These are phyloP conservation scores for Zosterops borbonicus DNA, from an alignment of 2,113 vertebrate species.

Conservation along the genomic window DNA sequence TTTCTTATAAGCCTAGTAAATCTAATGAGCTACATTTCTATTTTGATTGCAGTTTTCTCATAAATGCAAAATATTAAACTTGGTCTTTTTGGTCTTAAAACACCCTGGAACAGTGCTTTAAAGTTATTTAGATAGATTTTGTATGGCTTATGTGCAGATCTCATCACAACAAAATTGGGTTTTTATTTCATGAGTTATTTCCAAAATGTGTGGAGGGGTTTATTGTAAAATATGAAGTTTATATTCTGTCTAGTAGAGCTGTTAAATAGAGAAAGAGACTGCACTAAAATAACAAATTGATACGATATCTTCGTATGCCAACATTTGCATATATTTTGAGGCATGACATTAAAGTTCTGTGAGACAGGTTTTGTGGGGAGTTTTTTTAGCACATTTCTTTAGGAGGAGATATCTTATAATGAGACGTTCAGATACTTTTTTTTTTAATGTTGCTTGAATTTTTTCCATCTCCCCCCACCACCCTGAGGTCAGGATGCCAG, in stretches of 20 bases:
- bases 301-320: conserved; percentile 15
- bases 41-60: neutral
- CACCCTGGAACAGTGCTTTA: neutral
- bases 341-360: conserved; percentile 40
- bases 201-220: neutral
- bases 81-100: neutral
- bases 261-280: conserved; percentile 41
- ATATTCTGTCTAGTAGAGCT: conserved; percentile 23
- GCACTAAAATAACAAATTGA: conserved; percentile 42
- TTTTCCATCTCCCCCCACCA: neutral
- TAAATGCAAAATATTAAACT: conserved; percentile 8
- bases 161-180: neutral
- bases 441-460: neutral
- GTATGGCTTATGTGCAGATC: neutral
- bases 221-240: conserved; percentile 28
- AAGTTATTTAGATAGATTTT: neutral
- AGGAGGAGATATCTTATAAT: neutral
- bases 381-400: neutral
- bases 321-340: conserved; percentile 43
- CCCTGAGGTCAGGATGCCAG: neutral
- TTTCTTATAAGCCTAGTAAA: conserved; percentile 32
- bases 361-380: neutral
- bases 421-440: neutral
- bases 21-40: conserved; percentile 37
- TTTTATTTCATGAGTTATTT: conserved; percentile 4